A percentile compares a stretch with the other conserved stretches of the same genome.
These are phyloP conservation scores for Nipponia nippon DNA, from an alignment of 2,113 vertebrate genomes.

Conservation along the genomic window DNA sequence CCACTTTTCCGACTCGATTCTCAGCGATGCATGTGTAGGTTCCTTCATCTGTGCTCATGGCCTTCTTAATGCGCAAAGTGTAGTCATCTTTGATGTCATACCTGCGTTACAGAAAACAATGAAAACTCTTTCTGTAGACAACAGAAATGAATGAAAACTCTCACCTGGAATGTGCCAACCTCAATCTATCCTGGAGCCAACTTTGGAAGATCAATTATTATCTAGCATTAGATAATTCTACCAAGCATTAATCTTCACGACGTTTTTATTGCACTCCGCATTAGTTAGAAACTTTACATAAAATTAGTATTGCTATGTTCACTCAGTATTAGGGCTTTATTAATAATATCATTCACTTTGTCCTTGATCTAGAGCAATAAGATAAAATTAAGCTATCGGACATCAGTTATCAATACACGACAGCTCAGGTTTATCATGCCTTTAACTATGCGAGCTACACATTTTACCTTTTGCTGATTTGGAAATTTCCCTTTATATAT, in stretches of 20 bases:
- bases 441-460: not conserved
- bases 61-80: constrained; percentile 91
- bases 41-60: constrained; percentile 84
- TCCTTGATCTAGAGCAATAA: constrained; percentile 61
- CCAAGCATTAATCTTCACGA: constrained; percentile 47
- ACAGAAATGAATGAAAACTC: not conserved
- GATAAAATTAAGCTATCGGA: constrained; percentile 65
- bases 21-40: constrained; percentile 91
- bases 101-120: constrained; percentile 68
- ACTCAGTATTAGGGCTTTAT: constrained; percentile 41
- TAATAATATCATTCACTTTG: constrained; percentile 62
- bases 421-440: constrained; percentile 20
- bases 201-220: constrained; percentile 57
- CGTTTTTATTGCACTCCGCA: constrained; percentile 55
- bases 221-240: constrained; percentile 59
- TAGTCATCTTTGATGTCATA: constrained; percentile 97
- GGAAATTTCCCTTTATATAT: constrained; percentile 3
- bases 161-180: constrained; percentile 1
- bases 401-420: constrained; percentile 59
- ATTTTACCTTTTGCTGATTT: not conserved
- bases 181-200: not conserved
- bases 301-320: constrained; percentile 63
- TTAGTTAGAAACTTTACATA: constrained; percentile 68
- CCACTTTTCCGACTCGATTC: constrained; percentile 94
- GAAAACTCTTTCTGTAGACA: not conserved